Conservation (phyloP, 1,140 invertebrate species). For the Ceratoteleas bidentatus region DNA sequence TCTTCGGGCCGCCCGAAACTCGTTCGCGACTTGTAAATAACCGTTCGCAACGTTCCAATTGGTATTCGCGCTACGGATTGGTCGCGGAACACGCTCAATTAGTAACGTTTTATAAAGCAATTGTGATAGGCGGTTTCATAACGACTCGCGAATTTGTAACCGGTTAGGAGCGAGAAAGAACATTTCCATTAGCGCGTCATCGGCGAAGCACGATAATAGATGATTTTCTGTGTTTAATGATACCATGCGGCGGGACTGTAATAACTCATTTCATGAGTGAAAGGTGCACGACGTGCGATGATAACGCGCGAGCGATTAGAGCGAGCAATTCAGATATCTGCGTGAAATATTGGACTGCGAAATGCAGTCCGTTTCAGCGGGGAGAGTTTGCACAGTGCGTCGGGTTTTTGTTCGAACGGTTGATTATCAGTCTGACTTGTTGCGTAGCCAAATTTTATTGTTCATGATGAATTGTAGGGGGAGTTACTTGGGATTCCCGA, state of each 20-base stretch:
- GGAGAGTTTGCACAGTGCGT: no score
- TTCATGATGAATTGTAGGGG: no score
- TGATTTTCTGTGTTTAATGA: neutral
- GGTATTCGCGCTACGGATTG: neutral
- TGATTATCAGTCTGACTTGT: no score
- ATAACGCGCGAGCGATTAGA: neutral
- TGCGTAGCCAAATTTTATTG: conserved; percentile 5
- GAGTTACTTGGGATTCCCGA: no score
- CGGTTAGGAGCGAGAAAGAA: conserved; percentile 4
- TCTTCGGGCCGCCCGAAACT: no score
- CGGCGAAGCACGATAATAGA: neutral
- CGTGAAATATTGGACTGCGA: neutral
- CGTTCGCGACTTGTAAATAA: no score
- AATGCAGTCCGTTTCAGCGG: no score
- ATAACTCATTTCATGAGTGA: neutral
- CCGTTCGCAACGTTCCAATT: no score
- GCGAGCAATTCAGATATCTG: neutral
- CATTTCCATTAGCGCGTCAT: neutral
- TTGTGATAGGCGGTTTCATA: conserved; percentile 43
- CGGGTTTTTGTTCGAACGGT: no score
- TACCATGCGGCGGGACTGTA: neutral
- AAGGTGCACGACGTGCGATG: neutral
- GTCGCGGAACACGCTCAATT: conserved; percentile 13
- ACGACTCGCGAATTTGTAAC: neutral
- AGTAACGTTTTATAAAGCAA: conserved; percentile 36